phyloP scores from a whole-genome alignment of 2,888 invertebrate genomes.

The Lochmaea capreae region DNA sequence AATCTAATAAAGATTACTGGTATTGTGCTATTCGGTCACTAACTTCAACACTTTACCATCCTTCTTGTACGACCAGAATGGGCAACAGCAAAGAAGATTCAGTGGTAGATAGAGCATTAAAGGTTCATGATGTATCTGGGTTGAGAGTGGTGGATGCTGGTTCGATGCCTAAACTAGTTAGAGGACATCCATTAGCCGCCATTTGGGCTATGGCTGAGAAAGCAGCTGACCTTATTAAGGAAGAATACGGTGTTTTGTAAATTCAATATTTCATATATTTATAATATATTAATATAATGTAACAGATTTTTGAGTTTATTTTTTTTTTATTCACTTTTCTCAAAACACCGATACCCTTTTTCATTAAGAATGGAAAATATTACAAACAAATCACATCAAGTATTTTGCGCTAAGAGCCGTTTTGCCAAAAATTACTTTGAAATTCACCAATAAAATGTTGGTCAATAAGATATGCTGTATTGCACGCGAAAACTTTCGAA shows the following conservation, averaged over 20 bases:
- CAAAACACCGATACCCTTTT: too few relatives aligned
- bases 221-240: constrained; percentile 66
- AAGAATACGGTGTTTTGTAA: constrained; percentile 11
- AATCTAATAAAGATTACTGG: constrained; percentile 62
- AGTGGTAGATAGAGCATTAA: constrained; percentile 68
- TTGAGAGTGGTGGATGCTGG: constrained; percentile 69
- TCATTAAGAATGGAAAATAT: too few relatives aligned
- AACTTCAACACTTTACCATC: constrained; percentile 66
- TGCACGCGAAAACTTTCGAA: too few relatives aligned
- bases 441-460: too few relatives aligned
- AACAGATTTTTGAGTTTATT: background rate
- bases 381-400: too few relatives aligned
- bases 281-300: too few relatives aligned
- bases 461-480: too few relatives aligned
- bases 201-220: constrained; percentile 70
- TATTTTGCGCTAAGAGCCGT: too few relatives aligned
- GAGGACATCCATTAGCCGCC: constrained; percentile 68
- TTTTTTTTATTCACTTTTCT: background rate
- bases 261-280: background rate
- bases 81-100: constrained; percentile 66
- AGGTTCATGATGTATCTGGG: constrained; percentile 66
- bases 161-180: constrained; percentile 67
- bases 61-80: constrained; percentile 69
- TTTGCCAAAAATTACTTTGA: too few relatives aligned
- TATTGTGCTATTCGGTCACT: constrained; percentile 65